Conservation (phyloP, 2,797 vertebrate genomes). For the Macropus fuliginosus region DNA sequence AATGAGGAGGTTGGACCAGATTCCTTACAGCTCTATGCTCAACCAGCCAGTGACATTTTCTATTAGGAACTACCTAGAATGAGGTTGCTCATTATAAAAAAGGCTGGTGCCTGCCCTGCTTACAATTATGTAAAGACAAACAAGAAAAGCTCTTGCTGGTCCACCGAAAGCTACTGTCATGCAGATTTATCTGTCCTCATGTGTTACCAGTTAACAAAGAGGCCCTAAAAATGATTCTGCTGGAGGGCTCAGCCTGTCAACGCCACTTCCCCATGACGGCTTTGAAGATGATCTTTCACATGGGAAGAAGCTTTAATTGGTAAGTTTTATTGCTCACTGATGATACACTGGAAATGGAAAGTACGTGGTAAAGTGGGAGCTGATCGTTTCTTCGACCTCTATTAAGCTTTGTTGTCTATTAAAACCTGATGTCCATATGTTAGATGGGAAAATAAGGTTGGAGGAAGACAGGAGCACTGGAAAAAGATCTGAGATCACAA, state of each 20-base stretch:
- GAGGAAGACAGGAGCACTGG: not conserved
- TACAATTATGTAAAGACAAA: conserved; percentile 28
- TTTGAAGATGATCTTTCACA: conserved; percentile 44
- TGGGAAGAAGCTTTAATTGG: conserved; percentile 57
- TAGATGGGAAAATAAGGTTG: not conserved
- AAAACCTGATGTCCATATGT: conserved; percentile 31
- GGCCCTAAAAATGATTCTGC: conserved; percentile 38
- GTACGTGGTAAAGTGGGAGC: conserved; percentile 35
- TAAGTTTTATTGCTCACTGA: not conserved
- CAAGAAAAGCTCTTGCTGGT: conserved; percentile 14
- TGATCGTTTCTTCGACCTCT: conserved; percentile 44
- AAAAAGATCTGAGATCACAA: not conserved
- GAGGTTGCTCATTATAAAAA: conserved; percentile 30
- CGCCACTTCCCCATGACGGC: conserved; percentile 21
- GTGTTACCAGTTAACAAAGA: conserved; percentile 67
- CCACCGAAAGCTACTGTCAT: conserved; percentile 58
- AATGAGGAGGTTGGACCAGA: not conserved
- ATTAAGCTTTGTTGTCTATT: conserved; percentile 7
- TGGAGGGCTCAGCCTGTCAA: conserved; percentile 51
- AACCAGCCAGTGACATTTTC: conserved; percentile 11
- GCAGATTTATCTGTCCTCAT: conserved; percentile 46
- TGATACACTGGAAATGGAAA: conserved; percentile 46
- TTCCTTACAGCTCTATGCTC: not conserved
- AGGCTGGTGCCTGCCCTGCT: not conserved
- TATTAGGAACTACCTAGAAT: conserved; percentile 28